Base-by-base conservation (phyloP, 1,140 invertebrate genomes). In the Glomeris maerens region DNA sequence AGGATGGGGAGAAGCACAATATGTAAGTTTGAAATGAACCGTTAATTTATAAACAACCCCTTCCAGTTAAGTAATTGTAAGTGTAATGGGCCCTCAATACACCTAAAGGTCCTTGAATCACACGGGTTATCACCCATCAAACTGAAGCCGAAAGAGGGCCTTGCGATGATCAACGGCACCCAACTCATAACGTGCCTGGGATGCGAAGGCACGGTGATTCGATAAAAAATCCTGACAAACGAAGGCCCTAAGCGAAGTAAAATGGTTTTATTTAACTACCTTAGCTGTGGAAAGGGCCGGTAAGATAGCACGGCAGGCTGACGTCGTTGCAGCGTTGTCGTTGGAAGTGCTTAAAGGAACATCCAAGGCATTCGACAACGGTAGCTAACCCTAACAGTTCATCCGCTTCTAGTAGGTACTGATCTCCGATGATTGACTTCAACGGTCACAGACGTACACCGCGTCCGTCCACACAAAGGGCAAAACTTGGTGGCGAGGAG, bases 81-180 rank as follows among this genome's bases (percentile, higher is more conserved):
- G n/a, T n/a, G n/a, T n/a, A n/a, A n/a, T n/a, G n/a, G n/a, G n/a
- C n/a, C n/a, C n/a, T n/a, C n/a, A n/a, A n/a, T n/a, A n/a, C n/a
- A n/a, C n/a, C 62, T 56, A 14, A 58, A 75, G 67, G 76, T 78
- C 21, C 57, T 81, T 17, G 70, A 78, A 58, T 65, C 65, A 26
- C 69, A 82, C 60, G 68, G 73, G 40, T 61, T 83, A 22, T 65
- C 66, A 52, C 77, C 78, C 7, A 71, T 83, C 31, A 64, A 63
- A 23, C 64, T 81, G n/a, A 68, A 71, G 48, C 71, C 78, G 13
- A 83, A 83, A 70, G 80, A 83, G 62, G 81, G 81, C 17, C 59
- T 84, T 22, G 78, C 80, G 13, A 60, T 84, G 46, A 80, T 84
- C 55, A 84, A 84, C 64, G 81, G 81, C 47, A 84, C 81, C 14